Evolutionary conservation across 2,113 vertebrate species (phyloP).

Genomic region (Tricholaema leucomelas): DNA sequence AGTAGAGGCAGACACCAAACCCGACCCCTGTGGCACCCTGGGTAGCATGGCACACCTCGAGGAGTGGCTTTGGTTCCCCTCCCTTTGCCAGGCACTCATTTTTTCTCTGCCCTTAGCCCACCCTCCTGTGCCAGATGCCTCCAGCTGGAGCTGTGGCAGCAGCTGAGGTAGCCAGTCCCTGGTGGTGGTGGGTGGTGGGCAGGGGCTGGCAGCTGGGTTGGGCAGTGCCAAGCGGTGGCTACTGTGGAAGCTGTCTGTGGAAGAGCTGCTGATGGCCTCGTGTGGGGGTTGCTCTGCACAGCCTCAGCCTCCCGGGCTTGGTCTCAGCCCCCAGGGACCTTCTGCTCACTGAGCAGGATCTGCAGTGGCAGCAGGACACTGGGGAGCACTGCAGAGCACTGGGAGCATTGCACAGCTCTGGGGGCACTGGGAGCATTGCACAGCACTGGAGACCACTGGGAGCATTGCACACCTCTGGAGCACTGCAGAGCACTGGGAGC

Average conservation of each 20-base stretch:
- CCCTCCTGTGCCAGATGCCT: accelerated
- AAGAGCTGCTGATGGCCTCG: conserved; percentile 19
- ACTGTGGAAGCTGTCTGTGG: accelerated
- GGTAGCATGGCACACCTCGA: accelerated
- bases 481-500: too few species aligned
- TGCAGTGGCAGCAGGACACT: not conserved
- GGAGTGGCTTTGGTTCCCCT: accelerated
- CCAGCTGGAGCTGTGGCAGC: accelerated
- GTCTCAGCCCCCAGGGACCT: accelerated
- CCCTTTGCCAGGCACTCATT: accelerated
- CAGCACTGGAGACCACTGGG: too few species aligned
- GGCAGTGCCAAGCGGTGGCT: too few species aligned
- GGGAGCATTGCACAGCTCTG: too few species aligned
- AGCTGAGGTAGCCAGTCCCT: not conserved
- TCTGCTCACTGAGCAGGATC: not conserved
- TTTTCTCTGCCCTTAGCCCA: accelerated
- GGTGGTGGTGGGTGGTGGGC: too few species aligned
- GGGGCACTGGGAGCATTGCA: too few species aligned
- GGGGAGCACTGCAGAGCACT: accelerated
- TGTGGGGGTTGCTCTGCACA: not conserved
- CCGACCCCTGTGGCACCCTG: accelerated
- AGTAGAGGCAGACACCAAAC: accelerated
- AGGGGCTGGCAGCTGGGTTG: not conserved
- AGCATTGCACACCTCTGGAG: too few species aligned
- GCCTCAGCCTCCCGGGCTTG: accelerated